A percentile compares a stretch with the other conserved stretches of the same genome.
These are phyloP conservation scores for Scomber japonicus DNA, from an alignment of 2,113 vertebrate genomes.

Conservation along the genomic window DNA sequence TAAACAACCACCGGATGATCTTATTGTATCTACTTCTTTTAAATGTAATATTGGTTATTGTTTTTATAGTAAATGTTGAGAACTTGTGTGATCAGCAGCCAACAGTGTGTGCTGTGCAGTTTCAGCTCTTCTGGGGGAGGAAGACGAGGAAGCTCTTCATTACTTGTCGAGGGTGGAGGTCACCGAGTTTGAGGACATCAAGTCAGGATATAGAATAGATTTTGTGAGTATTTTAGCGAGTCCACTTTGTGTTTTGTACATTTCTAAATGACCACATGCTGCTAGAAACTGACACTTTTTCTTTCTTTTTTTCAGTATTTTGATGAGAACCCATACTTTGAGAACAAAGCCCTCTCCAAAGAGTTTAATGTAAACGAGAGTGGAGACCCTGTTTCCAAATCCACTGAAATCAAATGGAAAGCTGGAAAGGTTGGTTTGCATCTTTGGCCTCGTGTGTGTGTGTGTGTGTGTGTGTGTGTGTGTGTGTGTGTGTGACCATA, in stretches of 20 bases:
- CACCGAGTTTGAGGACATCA: constrained; percentile 99
- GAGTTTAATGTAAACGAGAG: constrained; percentile 98
- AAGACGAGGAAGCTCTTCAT: constrained; percentile 98
- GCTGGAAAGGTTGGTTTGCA: constrained; percentile 89
- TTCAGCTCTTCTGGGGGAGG: constrained; percentile 97
- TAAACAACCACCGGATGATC: not conserved
- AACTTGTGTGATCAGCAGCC: not conserved
- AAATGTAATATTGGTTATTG: too few species aligned
- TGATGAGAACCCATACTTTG: constrained; percentile 98
- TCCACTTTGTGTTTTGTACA: not conserved
- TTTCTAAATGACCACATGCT: not conserved
- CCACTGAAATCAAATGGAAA: constrained; percentile 99
- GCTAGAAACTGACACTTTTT: not conserved
- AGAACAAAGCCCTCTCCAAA: constrained; percentile 99
- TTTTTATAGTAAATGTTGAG: too few species aligned
- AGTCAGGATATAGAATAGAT: constrained; percentile 99
- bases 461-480: too few species aligned
- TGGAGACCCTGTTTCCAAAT: constrained; percentile 97
- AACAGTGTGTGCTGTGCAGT: constrained; percentile 78
- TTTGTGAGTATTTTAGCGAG: constrained; percentile 89
- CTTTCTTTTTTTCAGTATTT: constrained; percentile 88
- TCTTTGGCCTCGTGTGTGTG: not conserved
- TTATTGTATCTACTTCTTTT: too few species aligned
- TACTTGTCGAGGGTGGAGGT: constrained; percentile 98
- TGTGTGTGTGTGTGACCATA: not conserved